Evolutionary conservation across 2,888 invertebrate genomes (phyloP).

Genomic region (Nowickia ferox): DNA sequence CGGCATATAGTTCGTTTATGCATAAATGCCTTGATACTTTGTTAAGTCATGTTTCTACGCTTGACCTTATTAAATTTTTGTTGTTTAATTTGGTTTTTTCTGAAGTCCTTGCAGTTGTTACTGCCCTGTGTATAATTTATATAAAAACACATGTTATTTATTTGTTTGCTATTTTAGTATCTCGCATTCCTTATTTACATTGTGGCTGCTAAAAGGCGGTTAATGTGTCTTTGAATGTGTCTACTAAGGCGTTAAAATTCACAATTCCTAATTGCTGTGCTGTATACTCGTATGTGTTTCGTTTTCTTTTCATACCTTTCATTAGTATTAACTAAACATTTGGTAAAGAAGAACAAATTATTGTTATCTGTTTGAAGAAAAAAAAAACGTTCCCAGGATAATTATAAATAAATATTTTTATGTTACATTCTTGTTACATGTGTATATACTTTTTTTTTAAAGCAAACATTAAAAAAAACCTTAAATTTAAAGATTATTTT

Average conservation of each 20-base stretch:
- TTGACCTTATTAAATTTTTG: conserved; percentile 65
- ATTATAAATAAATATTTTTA: conserved; percentile 44
- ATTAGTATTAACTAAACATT: conserved; percentile 59
- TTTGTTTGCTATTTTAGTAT: conserved; percentile 12
- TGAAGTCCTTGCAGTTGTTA: conserved; percentile 23
- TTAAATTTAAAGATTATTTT: conserved; percentile 4
- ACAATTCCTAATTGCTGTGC: conserved; percentile 63
- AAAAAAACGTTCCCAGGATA: conserved; percentile 44
- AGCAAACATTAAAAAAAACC: background rate
- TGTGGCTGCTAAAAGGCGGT: conserved; percentile 53
- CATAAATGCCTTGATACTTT: conserved; percentile 32
- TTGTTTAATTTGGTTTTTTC: conserved; percentile 5
- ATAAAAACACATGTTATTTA: conserved; percentile 60
- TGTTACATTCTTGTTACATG: background rate
- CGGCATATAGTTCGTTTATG: conserved; percentile 3
- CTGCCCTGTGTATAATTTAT: conserved; percentile 9
- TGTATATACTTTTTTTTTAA: background rate
- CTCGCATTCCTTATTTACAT: conserved; percentile 34
- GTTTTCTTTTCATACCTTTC: conserved; percentile 47
- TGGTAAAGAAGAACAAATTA: conserved; percentile 60
- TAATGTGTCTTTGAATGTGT: conserved; percentile 60
- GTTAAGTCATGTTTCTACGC: conserved; percentile 63
- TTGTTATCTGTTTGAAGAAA: conserved; percentile 13
- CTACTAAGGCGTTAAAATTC: conserved; percentile 71
- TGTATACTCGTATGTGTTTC: conserved; percentile 2